Base-by-base conservation (phyloP, 2,888 invertebrate species). In the Tineola bisselliella region DNA sequence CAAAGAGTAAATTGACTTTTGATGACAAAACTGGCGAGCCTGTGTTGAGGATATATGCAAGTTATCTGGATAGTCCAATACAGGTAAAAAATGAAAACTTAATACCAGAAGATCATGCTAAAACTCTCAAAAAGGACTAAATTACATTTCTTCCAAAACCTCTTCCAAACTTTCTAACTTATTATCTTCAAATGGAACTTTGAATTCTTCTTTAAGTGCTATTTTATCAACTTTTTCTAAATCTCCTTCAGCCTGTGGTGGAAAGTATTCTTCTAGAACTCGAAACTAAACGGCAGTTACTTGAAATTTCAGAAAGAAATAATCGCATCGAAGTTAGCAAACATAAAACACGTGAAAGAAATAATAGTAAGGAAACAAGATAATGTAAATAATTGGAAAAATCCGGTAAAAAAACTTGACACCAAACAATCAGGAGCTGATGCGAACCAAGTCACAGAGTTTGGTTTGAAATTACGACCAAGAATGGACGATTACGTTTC, bases 11-110 rank as follows among this genome's bases (percentile, higher is more conserved):
- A 66, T 65, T 87, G 59, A 80, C 78, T 0, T 81, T 80, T 66
- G 87, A 86, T 63, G 81, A 82, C 61, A 79, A 81, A 62, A 83
- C 83, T 44, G 86, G 84, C 6, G 84, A 86, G 64, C 86, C 88
- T 5, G 81, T 88, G 19, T 74, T 90, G 66, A 83, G 88, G 66
- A 89, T 90, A 70, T 90, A 88, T 65, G 89, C 87, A 0, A 87
- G 83, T 66, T 87, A 86, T 62, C 68, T 78, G 43, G 80, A 84
- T 62, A 77, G 66, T 63, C 76, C 79, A 8, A 61, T 70, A 33
- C 82, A 81, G 77, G 86, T 86, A 70, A 69, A 13, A 8, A 17
- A 48, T 48, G 15, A 2, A 8, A 48, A 48, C n/a, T 48, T 48
- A 48, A 17, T 48, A 48, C 48, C 17, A 15, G 12, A 48, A 48